A percentile compares a stretch with the other conserved stretches of the same genome.
phyloP scores from a whole-genome alignment of 2,888 invertebrate genomes.

The Leptopterna dolabrata region DNA sequence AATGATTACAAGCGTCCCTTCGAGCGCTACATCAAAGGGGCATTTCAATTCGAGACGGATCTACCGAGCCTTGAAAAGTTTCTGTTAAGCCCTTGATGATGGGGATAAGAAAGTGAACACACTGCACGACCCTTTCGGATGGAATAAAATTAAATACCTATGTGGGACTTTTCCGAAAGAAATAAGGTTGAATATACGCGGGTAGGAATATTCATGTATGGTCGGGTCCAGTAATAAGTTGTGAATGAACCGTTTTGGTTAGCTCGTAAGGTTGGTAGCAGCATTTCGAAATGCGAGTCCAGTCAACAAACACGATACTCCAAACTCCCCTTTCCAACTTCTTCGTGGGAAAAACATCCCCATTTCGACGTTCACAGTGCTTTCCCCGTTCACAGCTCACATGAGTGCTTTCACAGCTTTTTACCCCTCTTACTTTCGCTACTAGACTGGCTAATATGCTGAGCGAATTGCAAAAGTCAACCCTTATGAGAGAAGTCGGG shows the following conservation, averaged over 20 bases:
- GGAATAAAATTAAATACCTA: not conserved
- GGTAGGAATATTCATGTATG: not conserved
- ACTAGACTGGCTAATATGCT: not conserved
- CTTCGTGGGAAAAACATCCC: not conserved
- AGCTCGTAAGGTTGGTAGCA: not conserved
- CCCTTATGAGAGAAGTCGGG: too few relatives aligned
- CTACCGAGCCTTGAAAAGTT: not conserved
- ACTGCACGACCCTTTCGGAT: not conserved
- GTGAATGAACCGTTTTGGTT: not conserved
- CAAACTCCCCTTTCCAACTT: not conserved
- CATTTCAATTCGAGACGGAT: not conserved
- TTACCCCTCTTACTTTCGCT: not conserved
- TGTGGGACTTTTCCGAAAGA: too few relatives aligned
- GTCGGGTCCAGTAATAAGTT: not conserved
- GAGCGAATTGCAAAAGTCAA: not conserved
- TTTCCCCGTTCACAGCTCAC: too few relatives aligned
- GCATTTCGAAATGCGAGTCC: not conserved
- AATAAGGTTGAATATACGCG: not conserved
- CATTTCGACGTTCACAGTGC: too few relatives aligned
- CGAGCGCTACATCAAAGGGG: not conserved
- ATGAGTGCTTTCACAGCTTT: too few relatives aligned
- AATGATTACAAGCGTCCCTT: constrained; percentile 7
- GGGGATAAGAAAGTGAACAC: not conserved
- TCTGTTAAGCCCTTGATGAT: not conserved
- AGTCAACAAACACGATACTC: not conserved